Base-by-base conservation (phyloP, 2,113 vertebrate genomes). In the Cariama cristata region DNA sequence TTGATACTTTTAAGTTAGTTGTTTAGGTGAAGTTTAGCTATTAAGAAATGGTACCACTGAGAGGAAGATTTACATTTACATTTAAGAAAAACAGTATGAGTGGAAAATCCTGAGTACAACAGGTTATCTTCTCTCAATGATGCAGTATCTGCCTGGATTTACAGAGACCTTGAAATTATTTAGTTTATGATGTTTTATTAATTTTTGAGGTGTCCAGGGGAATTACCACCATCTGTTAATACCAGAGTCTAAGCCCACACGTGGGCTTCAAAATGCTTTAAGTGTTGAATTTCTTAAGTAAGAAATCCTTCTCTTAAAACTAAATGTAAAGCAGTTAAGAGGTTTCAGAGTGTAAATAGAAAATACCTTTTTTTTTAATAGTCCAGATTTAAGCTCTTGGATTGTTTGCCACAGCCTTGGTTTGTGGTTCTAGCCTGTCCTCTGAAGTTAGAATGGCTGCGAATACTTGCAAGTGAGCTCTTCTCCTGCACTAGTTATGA, bases 161-260 rank as follows among this genome's bases (percentile, higher is more conserved):
- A 42, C 19, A 50, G 47, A 81, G 74, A 92, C 71, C 60, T 93
- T 95, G 58, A 72, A 85, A 87, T 90, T 32, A 84, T 76, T 89
- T 55, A 32, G 79, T 85, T 38, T 66, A 38, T 74, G 32, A 62
- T 72, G 13, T 88, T 92, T 82, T 92, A 30, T 88, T 85, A 88
- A 74, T 88, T 95, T 94, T 81, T 90, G 58, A 73, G 28, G 49
- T 72, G 40, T 92, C 66, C 68, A 45, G 92, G 58, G 82, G 66
- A 88, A 76, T 86, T 93, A 11, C 22, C 33, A 73, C 81, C 27
- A 62, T 90, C 75, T 88, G 47, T 69, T 96, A 96, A 86, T 92
- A 64, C 13, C 38, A 40, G 45, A 77, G 33, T 81, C 16, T 47
- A 38, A 94, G 66, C 12, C 1, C 9, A 8, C 44, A 11, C 47